Evolutionary conservation across 2,797 vertebrate species (phyloP), one percentile per base, ranked within the genome.

Genomic region (Euphonia xanthogaster): DNA sequence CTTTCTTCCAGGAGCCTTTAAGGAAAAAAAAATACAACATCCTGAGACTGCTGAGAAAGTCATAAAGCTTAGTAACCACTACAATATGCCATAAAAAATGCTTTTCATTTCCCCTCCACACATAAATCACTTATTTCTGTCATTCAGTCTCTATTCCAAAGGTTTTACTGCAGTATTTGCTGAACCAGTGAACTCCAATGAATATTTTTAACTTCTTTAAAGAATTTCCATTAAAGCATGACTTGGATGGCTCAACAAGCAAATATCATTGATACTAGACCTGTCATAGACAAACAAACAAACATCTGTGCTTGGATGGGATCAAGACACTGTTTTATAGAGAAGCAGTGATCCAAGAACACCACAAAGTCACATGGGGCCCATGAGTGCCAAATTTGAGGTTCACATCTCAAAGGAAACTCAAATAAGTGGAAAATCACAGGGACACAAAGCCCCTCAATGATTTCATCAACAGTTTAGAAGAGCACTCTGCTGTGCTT

Each of bases 391-490:
- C 88, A 90, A 54, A 60, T 73, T 92, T 86, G 84, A 48, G 27
- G 62, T 66, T 72, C 68, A 24, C 14, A 35, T 72, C 73, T 91
- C 62, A 42, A 88, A 86, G 31, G 50, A 70, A 78, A 65, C 40
- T 65, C 62, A 65, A 40, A 47, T 45, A 78, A 81, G 35, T 86
- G 27, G 55, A 92, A 95, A 95, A 97, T 44, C 79, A 84, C 70
- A 70, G 83, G 94, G 73, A 48, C 15, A 12, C 0, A 3, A 48
- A 94, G 44, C 7, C 19, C 18, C 44, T 83, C 67, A 55, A 77
- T 31, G 16, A 86, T 72, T 86, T 80, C 33, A 91, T 53, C 68
- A 61, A 42, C 23, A 73, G 10, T 37, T 94, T 75, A 51, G 37
- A 84, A 91, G 61, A 92, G 53, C 51, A 62, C 50, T 58, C 28